These are phyloP conservation scores for Spilogale gracilis DNA, from an alignment of 2,113 vertebrate species.

Conservation along the genomic window DNA sequence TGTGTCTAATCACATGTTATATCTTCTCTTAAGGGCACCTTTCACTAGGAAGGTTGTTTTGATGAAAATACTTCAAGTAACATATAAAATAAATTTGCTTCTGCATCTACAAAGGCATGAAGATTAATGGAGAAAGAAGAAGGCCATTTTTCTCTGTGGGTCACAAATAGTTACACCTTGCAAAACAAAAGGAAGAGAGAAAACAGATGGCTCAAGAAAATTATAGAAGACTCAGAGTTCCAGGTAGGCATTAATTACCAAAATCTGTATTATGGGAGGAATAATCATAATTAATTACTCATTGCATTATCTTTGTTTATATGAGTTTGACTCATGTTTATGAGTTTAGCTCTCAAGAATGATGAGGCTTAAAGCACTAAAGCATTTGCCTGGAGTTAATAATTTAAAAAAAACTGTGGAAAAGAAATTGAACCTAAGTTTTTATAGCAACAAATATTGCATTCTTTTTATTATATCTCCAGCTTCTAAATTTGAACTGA, in stretches of 20 bases:
- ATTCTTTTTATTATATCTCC: neutral
- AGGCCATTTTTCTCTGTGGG: neutral
- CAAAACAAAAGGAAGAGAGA: neutral
- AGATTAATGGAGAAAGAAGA: neutral
- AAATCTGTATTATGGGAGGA: neutral
- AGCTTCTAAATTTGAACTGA: neutral
- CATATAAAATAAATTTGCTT: neutral
- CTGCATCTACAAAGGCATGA: neutral
- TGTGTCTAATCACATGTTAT: neutral
- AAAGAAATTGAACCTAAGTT: neutral
- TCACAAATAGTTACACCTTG: neutral
- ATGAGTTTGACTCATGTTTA: neutral
- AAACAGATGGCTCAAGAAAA: neutral
- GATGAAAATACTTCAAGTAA: neutral
- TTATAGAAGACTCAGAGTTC: neutral
- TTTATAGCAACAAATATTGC: neutral
- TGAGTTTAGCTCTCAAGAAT: neutral
- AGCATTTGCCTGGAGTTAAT: neutral
- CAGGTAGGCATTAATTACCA: neutral
- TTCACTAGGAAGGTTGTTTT: neutral
- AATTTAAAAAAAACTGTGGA: neutral
- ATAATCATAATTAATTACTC: neutral
- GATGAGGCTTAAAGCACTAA: neutral
- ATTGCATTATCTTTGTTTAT: neutral
- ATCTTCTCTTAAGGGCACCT: neutral